Percentiles rank a stretch among this genome's conserved stretches.
These are phyloP conservation scores for Lycodopsis pacificus DNA, from an alignment of 2,797 vertebrate genomes.

Conservation along the genomic window DNA sequence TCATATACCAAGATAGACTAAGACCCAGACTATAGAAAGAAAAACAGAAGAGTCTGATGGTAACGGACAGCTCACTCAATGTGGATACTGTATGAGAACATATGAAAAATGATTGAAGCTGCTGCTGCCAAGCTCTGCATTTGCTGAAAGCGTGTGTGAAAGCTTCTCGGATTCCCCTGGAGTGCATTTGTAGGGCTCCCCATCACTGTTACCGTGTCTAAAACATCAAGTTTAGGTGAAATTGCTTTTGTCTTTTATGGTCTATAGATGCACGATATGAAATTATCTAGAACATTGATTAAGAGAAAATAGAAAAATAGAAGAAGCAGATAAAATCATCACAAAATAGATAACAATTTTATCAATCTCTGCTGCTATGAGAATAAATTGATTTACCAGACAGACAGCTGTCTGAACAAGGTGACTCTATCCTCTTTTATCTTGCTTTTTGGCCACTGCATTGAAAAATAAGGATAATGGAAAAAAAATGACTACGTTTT, in stretches of 20 bases:
- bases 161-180: background rate
- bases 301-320: background rate
- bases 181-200: background rate
- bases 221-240: constrained; percentile 11
- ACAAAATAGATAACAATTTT: constrained; percentile 11
- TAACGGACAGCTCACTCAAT: too few relatives aligned
- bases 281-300: constrained; percentile 9
- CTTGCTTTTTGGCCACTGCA: background rate
- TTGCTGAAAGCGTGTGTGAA: background rate
- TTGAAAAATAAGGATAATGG: constrained; percentile 13
- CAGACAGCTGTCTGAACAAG: constrained; percentile 11
- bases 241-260: constrained; percentile 4
- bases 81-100: too few relatives aligned
- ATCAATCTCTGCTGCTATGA: constrained; percentile 7
- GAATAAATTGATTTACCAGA: constrained; percentile 20
- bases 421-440: background rate
- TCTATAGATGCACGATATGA: constrained; percentile 1
- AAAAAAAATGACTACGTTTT: constrained; percentile 5
- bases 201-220: background rate
- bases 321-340: constrained; percentile 15
- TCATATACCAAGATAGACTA: too few relatives aligned
- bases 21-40: too few relatives aligned
- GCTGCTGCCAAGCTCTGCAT: background rate
- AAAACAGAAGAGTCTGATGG: too few relatives aligned
- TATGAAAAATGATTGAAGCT: too few relatives aligned